Evolutionary conservation across 2,888 invertebrate genomes (phyloP).

Genomic region (Euzophera pinguis): DNA sequence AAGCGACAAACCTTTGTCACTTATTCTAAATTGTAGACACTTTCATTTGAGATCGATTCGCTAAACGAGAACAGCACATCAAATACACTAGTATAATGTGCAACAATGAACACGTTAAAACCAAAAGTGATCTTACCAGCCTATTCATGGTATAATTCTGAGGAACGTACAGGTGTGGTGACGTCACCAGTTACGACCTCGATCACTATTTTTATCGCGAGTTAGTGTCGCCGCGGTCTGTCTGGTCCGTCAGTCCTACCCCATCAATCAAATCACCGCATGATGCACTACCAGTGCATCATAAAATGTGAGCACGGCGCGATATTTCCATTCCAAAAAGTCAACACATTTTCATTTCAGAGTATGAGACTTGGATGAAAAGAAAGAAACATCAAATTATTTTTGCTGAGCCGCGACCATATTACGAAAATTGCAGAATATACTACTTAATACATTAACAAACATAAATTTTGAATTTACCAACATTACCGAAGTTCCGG

Average conservation of each 20-base stretch:
- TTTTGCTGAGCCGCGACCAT: too few relatives aligned
- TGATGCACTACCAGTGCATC: not conserved
- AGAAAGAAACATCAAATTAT: too few relatives aligned
- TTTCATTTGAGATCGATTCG: not conserved
- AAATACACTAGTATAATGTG: too few relatives aligned
- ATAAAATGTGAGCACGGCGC: not conserved
- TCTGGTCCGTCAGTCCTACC: not conserved
- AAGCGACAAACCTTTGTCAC: too few relatives aligned
- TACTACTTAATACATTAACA: not conserved
- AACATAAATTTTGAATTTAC: too few relatives aligned
- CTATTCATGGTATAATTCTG: not conserved
- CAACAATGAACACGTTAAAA: not conserved
- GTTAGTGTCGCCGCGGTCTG: not conserved
- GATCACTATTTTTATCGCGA: constrained; percentile 18
- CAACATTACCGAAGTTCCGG: too few relatives aligned
- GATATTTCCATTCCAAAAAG: too few relatives aligned
- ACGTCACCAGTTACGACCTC: constrained; percentile 16
- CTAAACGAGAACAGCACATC: too few relatives aligned
- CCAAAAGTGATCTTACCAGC: not conserved
- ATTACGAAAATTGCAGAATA: not conserved
- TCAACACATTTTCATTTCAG: not conserved
- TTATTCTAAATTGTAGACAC: too few relatives aligned
- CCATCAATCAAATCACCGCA: constrained; percentile 1
- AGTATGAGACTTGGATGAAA: too few relatives aligned
- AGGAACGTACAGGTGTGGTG: constrained; percentile 14